Base-by-base conservation (phyloP, 2,113 vertebrate species). In the Pachyramphus minor region DNA sequence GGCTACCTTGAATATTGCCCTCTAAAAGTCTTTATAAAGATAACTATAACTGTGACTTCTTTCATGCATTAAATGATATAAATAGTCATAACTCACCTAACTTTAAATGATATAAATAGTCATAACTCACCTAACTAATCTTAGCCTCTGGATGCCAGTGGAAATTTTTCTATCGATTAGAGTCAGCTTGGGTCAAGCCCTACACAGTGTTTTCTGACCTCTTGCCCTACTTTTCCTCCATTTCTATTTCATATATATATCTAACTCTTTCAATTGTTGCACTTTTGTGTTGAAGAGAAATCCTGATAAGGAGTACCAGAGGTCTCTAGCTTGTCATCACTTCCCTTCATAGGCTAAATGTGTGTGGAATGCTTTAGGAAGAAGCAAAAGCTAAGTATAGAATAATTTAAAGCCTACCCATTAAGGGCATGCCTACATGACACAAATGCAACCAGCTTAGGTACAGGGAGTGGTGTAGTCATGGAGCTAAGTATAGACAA, bases 301-400 rank as follows among this genome's bases (percentile, higher is more conserved):
- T 83, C n/a, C 68, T 81, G 94, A 86, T 88, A 80, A 93, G 87
- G 73, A 90, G 72, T 95, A 90, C 56, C 64, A 60, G 79, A 89
- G 74, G 72, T 86, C 90, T 94, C 88, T 6, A 67, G 60, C 76
- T 88, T 86, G 80, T 90, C 90, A 75, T 63, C 24, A 4, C 72
- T 84, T 68, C 88, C 88, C 60, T 90, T 92, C 76, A 15, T 25
- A 59, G 56, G 47, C 86, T 81, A 64, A 81, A 90, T 49, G 44
- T 27, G 49, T 62, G 76, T 66, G 56, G 79, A 95, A 89, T 1
- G 11, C 49, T 90, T 84, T 75, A 93, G 76, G 83, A 94, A 86
- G 83, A 84, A 78, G 80, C 85, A 93, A 87, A 87, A 92, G 79
- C 93, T 96, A 96, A 96, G 93, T 89, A 90, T 93, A 97, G 95